A percentile compares a stretch with the other conserved stretches of the same genome.
These are phyloP conservation scores for Oligia fasciuncula DNA, from an alignment of 2,888 invertebrate species.

Conservation along the genomic window DNA sequence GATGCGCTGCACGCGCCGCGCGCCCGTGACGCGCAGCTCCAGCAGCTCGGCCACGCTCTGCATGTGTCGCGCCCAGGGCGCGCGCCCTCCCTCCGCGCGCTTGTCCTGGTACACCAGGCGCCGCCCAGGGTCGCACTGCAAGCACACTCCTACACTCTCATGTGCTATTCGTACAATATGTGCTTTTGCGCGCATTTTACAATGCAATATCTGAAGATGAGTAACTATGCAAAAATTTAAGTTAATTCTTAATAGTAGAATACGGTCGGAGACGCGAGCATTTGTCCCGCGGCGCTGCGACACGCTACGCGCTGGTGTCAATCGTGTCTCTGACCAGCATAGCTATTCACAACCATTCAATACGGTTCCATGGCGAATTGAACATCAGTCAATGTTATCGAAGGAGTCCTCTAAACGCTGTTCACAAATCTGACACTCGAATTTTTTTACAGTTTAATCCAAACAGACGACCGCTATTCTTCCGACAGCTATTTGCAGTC, in stretches of 20 bases:
- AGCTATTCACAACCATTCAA: too few relatives aligned
- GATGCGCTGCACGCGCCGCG: slow-evolving; percentile 92
- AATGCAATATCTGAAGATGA: background rate
- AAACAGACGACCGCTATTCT: too few relatives aligned
- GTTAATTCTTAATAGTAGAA: background rate
- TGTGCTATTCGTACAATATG: background rate
- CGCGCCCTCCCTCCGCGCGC: slow-evolving; percentile 85
- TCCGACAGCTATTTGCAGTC: too few relatives aligned
- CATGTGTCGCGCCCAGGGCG: slow-evolving; percentile 93
- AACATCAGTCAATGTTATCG: too few relatives aligned
- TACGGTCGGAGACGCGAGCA: background rate
- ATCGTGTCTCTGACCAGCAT: background rate
- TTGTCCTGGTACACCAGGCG: slow-evolving; percentile 84
- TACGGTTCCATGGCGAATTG: too few relatives aligned
- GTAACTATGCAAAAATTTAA: background rate
- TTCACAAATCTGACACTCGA: too few relatives aligned
- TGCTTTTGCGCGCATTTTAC: background rate
- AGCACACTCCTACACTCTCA: slow-evolving; percentile 20
- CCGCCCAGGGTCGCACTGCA: slow-evolving; percentile 69
- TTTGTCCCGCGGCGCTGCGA: background rate
- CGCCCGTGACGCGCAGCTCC: slow-evolving; percentile 93
- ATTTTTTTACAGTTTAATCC: too few relatives aligned
- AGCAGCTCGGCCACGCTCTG: slow-evolving; percentile 93
- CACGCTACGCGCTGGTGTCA: too few relatives aligned
- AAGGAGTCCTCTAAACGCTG: too few relatives aligned